Evolutionary conservation across 2,113 vertebrate genomes (phyloP), one percentile per base, ranked within the genome.

Genomic region (Protobothrops flavoviridis): DNA sequence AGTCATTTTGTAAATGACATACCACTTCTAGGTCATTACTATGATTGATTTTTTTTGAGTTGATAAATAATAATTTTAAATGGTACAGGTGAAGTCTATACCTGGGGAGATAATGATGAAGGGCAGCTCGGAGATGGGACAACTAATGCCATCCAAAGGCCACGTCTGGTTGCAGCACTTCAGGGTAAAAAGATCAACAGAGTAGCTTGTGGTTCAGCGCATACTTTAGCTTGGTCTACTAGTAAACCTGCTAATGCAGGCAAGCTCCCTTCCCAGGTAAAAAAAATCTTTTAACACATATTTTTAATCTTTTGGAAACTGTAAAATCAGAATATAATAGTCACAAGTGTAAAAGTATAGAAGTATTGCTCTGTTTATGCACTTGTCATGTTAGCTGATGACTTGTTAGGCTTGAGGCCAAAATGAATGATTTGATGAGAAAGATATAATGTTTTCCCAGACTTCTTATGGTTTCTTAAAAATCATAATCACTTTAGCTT

Each of bases 161-260:
- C 99, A 0, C 98, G 99, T 21, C 97, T 99, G 91, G 99, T 99
- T 52, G 98, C 98, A 21, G 99, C 99, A 0, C 98, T 99, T 93
- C 99, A 99, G 98, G 99, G 99, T 87, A 99, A 99, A 97, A 99
- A 99, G 96, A 99, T 99, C 96, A 99, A 99, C 98, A 97, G 99
- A 24, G 99, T 99, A 94, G 99, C 99, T 88, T 99, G 99, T 91
- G 99, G 99, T 29, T 99, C 99, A 1, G 99, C 99, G 5, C 99
- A 99, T 96, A 99, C 99, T 0, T 98, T 99, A 3, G 98, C 99
- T 87, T 99, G 99, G 99, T 99, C 99, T 33, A 99, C 99, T 89
- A 99, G 99, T 97, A 99, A 99, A 95, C 99, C 99, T 88, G 98
- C 99, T 93, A 99, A 99, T 33, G 98, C 99, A 29, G 99, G 99